These are phyloP conservation scores for Apostichopus japonicus DNA, from an alignment of 35 echinoderm and acorn worm species.

Conservation along the genomic window DNA sequence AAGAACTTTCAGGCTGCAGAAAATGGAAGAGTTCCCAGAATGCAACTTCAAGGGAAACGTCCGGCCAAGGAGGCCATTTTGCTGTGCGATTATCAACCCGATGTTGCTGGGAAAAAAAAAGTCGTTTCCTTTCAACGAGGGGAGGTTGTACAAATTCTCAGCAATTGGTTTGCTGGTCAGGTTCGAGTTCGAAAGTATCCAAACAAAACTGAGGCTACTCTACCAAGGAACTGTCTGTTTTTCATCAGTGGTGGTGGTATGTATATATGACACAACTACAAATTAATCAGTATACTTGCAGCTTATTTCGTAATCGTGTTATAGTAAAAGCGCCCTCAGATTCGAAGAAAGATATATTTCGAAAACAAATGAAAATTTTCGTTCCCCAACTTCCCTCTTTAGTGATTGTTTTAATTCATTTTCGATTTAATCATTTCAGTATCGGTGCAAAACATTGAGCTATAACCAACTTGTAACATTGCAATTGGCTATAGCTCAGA, in stretches of 20 bases:
- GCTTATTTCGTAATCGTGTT: too few relatives aligned
- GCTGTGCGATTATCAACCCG: neutral
- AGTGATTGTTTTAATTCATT: too few relatives aligned
- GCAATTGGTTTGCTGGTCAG: constrained; percentile 39
- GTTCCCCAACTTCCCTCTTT: too few relatives aligned
- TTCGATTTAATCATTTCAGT: too few relatives aligned
- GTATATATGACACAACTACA: neutral
- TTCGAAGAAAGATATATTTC: too few relatives aligned
- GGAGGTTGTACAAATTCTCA: constrained; percentile 40
- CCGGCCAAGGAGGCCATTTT: constrained; percentile 6
- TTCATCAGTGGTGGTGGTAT: constrained; percentile 45
- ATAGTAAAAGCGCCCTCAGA: too few relatives aligned
- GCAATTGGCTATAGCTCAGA: too few relatives aligned
- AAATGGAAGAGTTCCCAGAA: neutral
- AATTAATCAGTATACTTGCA: neutral
- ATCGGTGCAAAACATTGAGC: too few relatives aligned
- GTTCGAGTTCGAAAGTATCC: constrained; percentile 27
- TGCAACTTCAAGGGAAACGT: neutral
- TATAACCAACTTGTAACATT: too few relatives aligned
- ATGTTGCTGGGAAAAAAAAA: neutral
- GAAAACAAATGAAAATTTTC: too few relatives aligned
- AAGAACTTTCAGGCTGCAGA: neutral
- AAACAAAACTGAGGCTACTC: neutral
- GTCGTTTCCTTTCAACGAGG: neutral
- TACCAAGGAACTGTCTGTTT: constrained; percentile 39